Percentiles rank a stretch among this genome's conserved stretches.
phyloP scores from a whole-genome alignment of 2,113 vertebrate species.

The Heterochromis multidens region DNA sequence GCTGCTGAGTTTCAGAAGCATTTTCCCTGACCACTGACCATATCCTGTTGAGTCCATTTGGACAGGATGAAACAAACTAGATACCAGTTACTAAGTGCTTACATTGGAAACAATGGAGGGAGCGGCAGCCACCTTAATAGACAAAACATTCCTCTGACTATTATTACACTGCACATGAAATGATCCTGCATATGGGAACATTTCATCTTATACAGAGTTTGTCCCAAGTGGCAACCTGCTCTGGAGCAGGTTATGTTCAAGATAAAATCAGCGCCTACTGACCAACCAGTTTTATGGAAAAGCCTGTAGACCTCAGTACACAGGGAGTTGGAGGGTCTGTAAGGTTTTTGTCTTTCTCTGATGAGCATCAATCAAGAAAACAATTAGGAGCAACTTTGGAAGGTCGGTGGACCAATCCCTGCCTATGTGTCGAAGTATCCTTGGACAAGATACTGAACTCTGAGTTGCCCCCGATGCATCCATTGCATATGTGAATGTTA shows the following conservation, averaged over 20 bases:
- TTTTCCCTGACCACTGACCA: not conserved
- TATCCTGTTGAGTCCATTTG: not conserved
- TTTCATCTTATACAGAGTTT: not conserved
- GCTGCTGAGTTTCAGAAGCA: not conserved
- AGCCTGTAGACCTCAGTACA: not conserved
- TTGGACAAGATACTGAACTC: too few species aligned
- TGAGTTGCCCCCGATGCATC: too few species aligned
- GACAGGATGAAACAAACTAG: not conserved
- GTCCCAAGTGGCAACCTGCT: not conserved
- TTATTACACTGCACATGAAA: not conserved
- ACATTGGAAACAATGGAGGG: slow-evolving; percentile 13
- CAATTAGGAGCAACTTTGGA: not conserved
- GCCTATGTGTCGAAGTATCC: too few species aligned
- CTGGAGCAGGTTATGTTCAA: not conserved
- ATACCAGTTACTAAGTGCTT: not conserved
- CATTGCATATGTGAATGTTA: not conserved
- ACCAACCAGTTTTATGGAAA: not conserved
- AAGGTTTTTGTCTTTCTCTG: not conserved
- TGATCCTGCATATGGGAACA: not conserved
- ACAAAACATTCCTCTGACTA: not conserved
- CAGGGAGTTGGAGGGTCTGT: not conserved
- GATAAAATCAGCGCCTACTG: not conserved
- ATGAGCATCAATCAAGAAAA: not conserved
- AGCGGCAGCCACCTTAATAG: not conserved
- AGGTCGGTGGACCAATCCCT: not conserved